Conservation (phyloP, 2,888 invertebrate genomes). For the Perizoma flavofasciatum region DNA sequence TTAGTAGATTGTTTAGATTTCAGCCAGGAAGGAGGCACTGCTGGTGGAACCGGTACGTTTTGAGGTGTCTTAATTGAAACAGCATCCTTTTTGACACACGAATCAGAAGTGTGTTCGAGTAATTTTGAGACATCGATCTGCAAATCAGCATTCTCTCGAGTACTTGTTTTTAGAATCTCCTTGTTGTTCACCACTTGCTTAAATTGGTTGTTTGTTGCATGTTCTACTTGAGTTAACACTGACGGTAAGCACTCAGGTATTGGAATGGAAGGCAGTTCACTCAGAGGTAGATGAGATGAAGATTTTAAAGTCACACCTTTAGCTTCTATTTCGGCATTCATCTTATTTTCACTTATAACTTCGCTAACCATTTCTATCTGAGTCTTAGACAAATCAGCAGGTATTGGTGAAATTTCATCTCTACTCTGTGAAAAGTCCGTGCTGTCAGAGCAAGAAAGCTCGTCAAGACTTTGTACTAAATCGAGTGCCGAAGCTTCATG, state of each 20-base stretch:
- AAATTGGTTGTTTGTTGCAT: slow-evolving; percentile 42
- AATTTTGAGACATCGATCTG: slow-evolving; percentile 32
- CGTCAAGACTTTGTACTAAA: slow-evolving; percentile 70
- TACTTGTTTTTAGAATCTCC: slow-evolving; percentile 27
- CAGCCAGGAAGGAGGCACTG: slow-evolving; percentile 74
- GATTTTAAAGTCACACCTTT: slow-evolving; percentile 40
- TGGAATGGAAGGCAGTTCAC: slow-evolving; percentile 71
- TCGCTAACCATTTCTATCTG: slow-evolving; percentile 38
- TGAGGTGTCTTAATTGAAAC: slow-evolving; percentile 44
- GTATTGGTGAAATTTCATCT: slow-evolving; percentile 56
- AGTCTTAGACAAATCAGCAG: slow-evolving; percentile 30
- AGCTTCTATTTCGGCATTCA: slow-evolving; percentile 35
- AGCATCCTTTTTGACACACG: slow-evolving; percentile 38
- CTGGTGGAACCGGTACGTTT: slow-evolving; percentile 66
- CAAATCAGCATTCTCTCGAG: too few species aligned
- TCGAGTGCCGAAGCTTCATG: slow-evolving; percentile 79
- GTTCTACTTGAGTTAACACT: slow-evolving; percentile 49
- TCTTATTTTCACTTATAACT: slow-evolving; percentile 26
- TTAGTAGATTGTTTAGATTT: slow-evolving; percentile 48
- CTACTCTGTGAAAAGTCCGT: slow-evolving; percentile 77
- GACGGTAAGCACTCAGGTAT: slow-evolving; percentile 52
- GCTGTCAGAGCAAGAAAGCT: slow-evolving; percentile 72
- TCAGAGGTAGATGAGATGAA: slow-evolving; percentile 58
- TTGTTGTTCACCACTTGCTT: slow-evolving; percentile 39
- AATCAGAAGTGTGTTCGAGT: slow-evolving; percentile 35